These are phyloP conservation scores for Oostethus manadensis DNA, from an alignment of 2,113 vertebrate species.

Conservation along the genomic window DNA sequence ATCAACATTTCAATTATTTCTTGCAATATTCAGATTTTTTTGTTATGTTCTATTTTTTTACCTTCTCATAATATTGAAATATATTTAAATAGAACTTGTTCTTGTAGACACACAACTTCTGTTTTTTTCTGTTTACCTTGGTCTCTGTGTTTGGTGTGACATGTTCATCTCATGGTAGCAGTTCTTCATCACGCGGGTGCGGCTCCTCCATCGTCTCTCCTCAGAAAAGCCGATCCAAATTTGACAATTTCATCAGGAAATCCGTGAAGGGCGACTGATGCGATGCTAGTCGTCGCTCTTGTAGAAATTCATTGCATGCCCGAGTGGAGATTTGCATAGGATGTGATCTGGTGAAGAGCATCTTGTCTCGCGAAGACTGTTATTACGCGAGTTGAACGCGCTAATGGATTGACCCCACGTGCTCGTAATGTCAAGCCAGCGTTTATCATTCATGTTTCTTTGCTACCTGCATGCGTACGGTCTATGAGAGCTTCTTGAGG, in stretches of 20 bases:
- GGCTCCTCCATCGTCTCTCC: not conserved
- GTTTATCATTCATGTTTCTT: not conserved
- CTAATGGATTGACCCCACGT: not conserved
- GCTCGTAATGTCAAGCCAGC: not conserved
- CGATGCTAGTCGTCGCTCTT: not conserved
- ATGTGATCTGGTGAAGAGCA: constrained; percentile 2
- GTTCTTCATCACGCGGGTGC: not conserved
- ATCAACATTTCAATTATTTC: too few relatives aligned
- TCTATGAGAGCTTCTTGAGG: too few relatives aligned
- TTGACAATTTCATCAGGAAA: constrained; percentile 26
- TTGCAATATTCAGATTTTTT: too few relatives aligned
- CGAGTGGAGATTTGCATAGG: constrained; percentile 14
- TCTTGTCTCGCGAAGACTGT: not conserved
- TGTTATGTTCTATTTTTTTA: too few relatives aligned
- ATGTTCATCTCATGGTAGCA: not conserved
- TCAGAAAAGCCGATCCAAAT: not conserved
- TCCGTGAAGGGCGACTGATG: constrained; percentile 1
- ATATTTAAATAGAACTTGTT: too few relatives aligned
- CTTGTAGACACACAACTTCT: too few relatives aligned
- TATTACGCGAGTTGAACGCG: not conserved
- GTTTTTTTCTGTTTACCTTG: too few relatives aligned
- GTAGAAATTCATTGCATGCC: not conserved
- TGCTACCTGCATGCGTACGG: not conserved
- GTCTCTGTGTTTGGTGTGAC: too few relatives aligned
- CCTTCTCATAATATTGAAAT: too few relatives aligned